These are phyloP conservation scores for Steatocranus sp. DNA, from an alignment of 2,797 vertebrate genomes.

Conservation along the genomic window DNA sequence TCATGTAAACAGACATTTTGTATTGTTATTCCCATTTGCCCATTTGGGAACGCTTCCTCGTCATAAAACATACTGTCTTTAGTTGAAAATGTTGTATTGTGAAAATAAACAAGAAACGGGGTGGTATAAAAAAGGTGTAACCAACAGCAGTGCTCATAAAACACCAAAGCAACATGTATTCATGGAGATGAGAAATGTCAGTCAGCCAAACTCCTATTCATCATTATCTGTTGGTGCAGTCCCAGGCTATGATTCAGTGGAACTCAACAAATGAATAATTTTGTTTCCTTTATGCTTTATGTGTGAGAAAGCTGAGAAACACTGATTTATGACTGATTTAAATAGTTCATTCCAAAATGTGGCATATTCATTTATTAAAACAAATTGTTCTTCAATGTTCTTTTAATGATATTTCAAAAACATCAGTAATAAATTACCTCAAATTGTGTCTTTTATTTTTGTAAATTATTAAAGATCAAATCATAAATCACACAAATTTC, in stretches of 20 bases:
- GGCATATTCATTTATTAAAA: conserved; percentile 22
- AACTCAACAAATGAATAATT: conserved; percentile 39
- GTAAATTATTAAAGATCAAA: not conserved
- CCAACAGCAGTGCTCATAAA: not conserved
- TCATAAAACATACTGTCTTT: not conserved
- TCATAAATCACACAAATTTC: not conserved
- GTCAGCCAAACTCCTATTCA: conserved; percentile 12
- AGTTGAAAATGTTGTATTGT: not conserved
- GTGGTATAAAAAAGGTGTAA: not conserved
- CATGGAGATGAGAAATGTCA: conserved; percentile 6
- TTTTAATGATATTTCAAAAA: not conserved
- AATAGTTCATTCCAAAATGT: conserved; percentile 6
- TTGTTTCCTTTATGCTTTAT: not conserved
- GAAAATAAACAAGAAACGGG: not conserved
- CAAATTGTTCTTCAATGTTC: not conserved
- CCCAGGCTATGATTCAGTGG: conserved; percentile 15
- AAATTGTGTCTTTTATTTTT: not conserved
- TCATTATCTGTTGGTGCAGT: conserved; percentile 20
- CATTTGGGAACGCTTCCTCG: not conserved
- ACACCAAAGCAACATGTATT: not conserved
- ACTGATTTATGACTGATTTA: conserved; percentile 2
- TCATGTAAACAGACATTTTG: not conserved
- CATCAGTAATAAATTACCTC: not conserved
- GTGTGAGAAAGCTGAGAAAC: not conserved
- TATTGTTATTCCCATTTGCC: not conserved